These are phyloP conservation scores for Pantherophis vulpinus DNA, from an alignment of 2,797 vertebrate species.

Conservation along the genomic window DNA sequence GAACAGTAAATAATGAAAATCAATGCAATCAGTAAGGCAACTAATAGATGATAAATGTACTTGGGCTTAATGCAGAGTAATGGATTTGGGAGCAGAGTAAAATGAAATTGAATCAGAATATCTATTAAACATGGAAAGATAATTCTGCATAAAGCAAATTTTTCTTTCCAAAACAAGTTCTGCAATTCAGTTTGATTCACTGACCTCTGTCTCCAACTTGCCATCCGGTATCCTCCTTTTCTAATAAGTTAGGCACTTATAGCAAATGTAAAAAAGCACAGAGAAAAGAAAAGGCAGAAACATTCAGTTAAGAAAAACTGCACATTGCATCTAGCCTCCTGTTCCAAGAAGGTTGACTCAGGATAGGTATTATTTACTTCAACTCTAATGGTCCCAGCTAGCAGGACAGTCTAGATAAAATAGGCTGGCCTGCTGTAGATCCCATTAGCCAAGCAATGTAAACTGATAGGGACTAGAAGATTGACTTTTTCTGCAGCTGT, in stretches of 20 bases:
- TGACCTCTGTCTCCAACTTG: not conserved
- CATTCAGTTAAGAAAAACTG: not conserved
- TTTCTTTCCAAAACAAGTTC: not conserved
- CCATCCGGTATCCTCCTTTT: not conserved
- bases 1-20: conserved; percentile 63
- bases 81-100: conserved; percentile 32
- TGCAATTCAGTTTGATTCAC: not conserved
- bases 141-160: not conserved
- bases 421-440: not conserved
- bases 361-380: not conserved
- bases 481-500: not conserved
- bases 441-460: not conserved
- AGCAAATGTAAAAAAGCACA: not conserved
- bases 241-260: not conserved
- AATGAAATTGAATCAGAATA: not conserved
- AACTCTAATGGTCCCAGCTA: not conserved
- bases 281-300: not conserved
- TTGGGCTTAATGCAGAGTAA: conserved; percentile 59
- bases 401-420: not conserved
- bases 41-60: conserved; percentile 65
- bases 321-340: not conserved
- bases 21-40: conserved; percentile 51
- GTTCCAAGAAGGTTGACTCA: not conserved
- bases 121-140: conserved; percentile 25
- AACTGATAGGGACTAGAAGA: not conserved